Base-by-base conservation (phyloP, 2,888 invertebrate species). In the Psylliodes chrysocephalus region DNA sequence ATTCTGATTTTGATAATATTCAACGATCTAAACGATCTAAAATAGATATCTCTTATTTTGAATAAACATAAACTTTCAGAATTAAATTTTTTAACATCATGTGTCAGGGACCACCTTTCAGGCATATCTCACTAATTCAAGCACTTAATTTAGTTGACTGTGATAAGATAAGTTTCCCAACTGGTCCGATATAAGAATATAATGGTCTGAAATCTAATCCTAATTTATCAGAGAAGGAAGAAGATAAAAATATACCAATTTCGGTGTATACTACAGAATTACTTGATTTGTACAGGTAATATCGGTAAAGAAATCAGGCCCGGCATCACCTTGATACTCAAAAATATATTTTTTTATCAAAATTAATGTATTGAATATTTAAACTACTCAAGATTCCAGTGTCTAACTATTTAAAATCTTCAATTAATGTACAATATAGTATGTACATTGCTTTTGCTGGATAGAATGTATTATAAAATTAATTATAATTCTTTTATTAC, bases 181-280 rank as follows among this genome's bases (percentile, higher is more conserved):
- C 8, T 6, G 7, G 7, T 12, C 1, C 30, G 18, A 51, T 30
- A 28, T 30, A 51, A 51, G 30, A 35, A 52, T 52, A 10, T 35
- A 35, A n/a, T 52, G 12, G 18, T n/a, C 33, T 52, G 35, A 33
- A 52, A 52, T 18, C 52, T n/a, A 52, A 52, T 52, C 52, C 52
- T 2, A 52, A 35, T 33, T 52, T 52, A 52, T 52, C 35, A 52
- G 30, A 18, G 17, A 51, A 14, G 15, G 10, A 51, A 17, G 5
- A 51, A n/a, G 51, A 47, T n/a, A n/a, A n/a, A 47, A 47, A 47
- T 47, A 47, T 30, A 30, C 51, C 8, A 14, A 51, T 30, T 12
- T 30, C 30, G 22, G 51, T 18, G 19, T 46, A 46, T 46, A 19
- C 17, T 46, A 46, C 15, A 15, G 15, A 19, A 46, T 22, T 19